Evolutionary conservation across 1,140 invertebrate genomes (phyloP).

Genomic region (Hypothenemus hampei): DNA sequence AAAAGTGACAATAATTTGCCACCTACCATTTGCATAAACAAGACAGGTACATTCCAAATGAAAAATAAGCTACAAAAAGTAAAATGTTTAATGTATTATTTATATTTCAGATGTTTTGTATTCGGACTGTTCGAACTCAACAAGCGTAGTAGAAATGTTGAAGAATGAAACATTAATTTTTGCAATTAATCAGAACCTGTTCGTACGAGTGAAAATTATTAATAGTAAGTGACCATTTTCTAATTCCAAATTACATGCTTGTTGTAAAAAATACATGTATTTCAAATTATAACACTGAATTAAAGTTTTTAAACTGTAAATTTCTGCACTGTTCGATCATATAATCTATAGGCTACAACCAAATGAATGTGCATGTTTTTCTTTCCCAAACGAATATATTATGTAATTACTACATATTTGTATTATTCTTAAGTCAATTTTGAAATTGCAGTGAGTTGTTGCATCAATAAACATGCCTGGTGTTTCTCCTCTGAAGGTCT

Average conservation of each 20-base stretch:
- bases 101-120: slow-evolving; percentile 53
- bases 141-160: slow-evolving; percentile 49
- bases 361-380: background rate
- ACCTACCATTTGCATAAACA: slow-evolving; percentile 52
- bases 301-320: too few species aligned
- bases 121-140: slow-evolving; percentile 52
- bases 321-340: too few species aligned
- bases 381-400: too few species aligned
- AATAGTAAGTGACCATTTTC: slow-evolving; percentile 58
- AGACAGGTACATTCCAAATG: slow-evolving; percentile 50
- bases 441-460: slow-evolving; percentile 68
- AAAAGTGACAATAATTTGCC: slow-evolving; percentile 50
- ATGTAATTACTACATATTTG: too few species aligned
- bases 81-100: too few species aligned
- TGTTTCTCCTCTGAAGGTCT: slow-evolving; percentile 76
- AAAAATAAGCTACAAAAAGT: too few species aligned
- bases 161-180: slow-evolving; percentile 66
- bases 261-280: too few species aligned
- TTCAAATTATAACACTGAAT: too few species aligned
- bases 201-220: slow-evolving; percentile 71
- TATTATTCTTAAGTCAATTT: too few species aligned
- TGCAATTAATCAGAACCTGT: slow-evolving; percentile 74
- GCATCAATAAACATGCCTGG: slow-evolving; percentile 74
- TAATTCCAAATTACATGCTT: background rate
- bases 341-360: too few species aligned